Evolutionary conservation across 2,113 vertebrate species (phyloP), one percentile per base, ranked within the genome.

Genomic region (Cyrtonyx montezumae): DNA sequence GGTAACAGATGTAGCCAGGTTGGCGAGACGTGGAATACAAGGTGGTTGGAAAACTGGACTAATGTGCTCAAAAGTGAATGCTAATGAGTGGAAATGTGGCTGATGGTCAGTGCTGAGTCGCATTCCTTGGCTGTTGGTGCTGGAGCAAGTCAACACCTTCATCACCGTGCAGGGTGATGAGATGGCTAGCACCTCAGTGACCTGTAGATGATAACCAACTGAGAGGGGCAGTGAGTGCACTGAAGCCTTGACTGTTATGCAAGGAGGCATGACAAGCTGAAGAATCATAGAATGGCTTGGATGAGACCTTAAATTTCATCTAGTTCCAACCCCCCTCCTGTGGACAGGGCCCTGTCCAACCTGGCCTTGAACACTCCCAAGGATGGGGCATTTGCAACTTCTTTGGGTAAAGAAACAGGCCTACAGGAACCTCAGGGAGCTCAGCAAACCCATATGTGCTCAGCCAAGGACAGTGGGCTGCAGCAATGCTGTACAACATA

Each of bases 151-250:
- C 49, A 58, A 58, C 49, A 58, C 8, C 49, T 66, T 40, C 73
- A 58, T 4, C 40, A 8, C 26, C 32, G 76, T 37, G 55, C 34
- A 0, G 2, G 65, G 22, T 0, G 23, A 62, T 0, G 16, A 79
- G 23, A 51, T 79, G 71, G 20, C 63, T 67, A 42, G 23, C 45
- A 32, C 8, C 11, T 66, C 49, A 0, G 4, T 58, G 37, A 63
- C 17, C 10, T 13, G 11, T 63, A 59, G n/a, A 32, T 37, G 42
- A 32, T 55, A 51, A 36, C 40, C 68, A 9, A 23, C 53, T 34
- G 34, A 69, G 18, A 10, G 45, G 43, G 69, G 30, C 23, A 28
- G 3, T 73, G 83, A 34, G 9, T 20, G 11, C 6, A 2, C 55
- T 88, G 65, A n/a, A 77, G 28, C 21, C 32, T 26, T 78, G 51